These are phyloP conservation scores for Empidonax alnorum DNA, from an alignment of 2,113 vertebrate genomes.

Conservation along the genomic window DNA sequence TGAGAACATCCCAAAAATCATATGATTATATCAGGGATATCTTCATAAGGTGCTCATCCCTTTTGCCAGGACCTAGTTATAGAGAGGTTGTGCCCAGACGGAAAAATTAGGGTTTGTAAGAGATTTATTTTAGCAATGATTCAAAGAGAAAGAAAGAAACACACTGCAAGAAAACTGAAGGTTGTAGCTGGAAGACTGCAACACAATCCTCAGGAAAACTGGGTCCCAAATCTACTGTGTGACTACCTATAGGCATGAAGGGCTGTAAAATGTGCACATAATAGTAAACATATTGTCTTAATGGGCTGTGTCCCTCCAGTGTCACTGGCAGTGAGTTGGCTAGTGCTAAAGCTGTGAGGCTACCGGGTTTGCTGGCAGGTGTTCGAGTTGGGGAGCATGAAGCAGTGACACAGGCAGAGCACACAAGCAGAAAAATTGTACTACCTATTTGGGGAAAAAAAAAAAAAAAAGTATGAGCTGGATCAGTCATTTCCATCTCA, in stretches of 20 bases:
- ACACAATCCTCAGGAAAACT: background rate
- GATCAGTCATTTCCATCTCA: slow-evolving; percentile 53
- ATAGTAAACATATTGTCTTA: background rate
- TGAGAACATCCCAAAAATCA: background rate
- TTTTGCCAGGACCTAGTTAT: background rate
- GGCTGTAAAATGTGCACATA: background rate
- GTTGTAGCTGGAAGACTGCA: background rate
- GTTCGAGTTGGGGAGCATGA: background rate
- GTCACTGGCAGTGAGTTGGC: background rate
- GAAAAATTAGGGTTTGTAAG: background rate
- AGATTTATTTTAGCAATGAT: background rate
- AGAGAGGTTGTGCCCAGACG: background rate
- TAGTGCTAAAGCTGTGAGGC: background rate
- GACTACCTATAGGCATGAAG: no score
- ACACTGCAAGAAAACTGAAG: background rate
- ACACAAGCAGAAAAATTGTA: background rate
- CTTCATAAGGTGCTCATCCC: background rate
- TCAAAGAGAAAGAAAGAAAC: background rate
- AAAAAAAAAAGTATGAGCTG: background rate
- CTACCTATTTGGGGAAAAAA: background rate
- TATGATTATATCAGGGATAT: background rate
- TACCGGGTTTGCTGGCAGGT: background rate
- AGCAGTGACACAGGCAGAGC: background rate
- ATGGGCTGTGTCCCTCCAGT: background rate
- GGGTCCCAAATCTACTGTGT: background rate